Evolutionary conservation across 2,888 invertebrate genomes (phyloP).

Genomic region (Netelia virgata): DNA sequence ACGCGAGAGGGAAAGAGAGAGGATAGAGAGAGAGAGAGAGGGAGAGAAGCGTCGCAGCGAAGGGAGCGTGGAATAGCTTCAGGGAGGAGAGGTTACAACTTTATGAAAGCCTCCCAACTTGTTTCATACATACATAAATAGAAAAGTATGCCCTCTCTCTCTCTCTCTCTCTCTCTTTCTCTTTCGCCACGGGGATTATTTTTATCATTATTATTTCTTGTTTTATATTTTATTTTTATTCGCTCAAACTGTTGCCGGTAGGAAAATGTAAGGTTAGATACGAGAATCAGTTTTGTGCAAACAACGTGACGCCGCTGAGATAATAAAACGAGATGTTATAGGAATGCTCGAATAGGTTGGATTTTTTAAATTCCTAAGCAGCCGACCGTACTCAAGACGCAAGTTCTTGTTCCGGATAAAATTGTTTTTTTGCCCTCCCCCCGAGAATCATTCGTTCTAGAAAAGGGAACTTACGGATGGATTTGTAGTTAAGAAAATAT

Average conservation of each 20-base stretch:
- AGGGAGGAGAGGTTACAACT: constrained; percentile 45
- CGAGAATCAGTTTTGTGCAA: constrained; percentile 22
- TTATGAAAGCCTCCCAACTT: constrained; percentile 60
- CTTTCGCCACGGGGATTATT: neutral
- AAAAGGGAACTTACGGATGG: constrained; percentile 30
- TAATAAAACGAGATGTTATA: constrained; percentile 14
- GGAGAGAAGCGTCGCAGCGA: neutral
- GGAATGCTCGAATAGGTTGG: constrained; percentile 31
- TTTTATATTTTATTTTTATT: neutral
- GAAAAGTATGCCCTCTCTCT: constrained; percentile 26
- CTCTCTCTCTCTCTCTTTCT: neutral
- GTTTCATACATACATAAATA: constrained; percentile 55
- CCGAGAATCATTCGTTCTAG: constrained; percentile 39
- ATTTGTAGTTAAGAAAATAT: constrained; percentile 65
- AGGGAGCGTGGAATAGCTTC: constrained; percentile 18
- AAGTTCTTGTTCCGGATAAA: constrained; percentile 36
- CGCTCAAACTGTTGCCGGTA: too few species aligned
- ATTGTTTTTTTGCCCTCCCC: constrained; percentile 21
- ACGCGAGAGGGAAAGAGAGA: constrained; percentile 35
- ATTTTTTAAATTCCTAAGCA: constrained; percentile 14
- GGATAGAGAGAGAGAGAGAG: constrained; percentile 30
- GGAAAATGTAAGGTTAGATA: constrained; percentile 2
- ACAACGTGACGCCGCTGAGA: constrained; percentile 1
- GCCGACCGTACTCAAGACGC: constrained; percentile 42
- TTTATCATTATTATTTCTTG: neutral